Conservation (phyloP, 2,797 vertebrate genomes). For the Botia kubotai region DNA sequence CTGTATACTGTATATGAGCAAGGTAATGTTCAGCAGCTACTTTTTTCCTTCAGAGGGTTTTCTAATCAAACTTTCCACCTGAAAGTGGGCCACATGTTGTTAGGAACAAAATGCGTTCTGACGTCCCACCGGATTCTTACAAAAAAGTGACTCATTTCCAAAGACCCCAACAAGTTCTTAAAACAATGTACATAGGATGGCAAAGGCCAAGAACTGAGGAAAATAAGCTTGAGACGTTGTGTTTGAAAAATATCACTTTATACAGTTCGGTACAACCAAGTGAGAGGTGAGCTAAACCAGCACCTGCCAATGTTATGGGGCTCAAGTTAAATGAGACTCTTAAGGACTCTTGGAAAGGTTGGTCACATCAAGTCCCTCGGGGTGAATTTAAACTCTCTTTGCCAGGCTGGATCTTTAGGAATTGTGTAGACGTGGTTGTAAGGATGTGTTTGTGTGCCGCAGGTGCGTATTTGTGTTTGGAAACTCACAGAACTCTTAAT, state of each 20-base stretch:
- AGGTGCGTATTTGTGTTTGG: slow-evolving; percentile 30
- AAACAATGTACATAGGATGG: not conserved
- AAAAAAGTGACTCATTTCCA: not conserved
- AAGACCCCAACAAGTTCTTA: not conserved
- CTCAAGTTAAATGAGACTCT: slow-evolving; percentile 12
- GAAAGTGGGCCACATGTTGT: not conserved
- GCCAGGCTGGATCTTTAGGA: slow-evolving; percentile 2
- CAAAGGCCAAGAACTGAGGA: not conserved
- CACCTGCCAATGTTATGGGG: not conserved
- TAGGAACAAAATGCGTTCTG: not conserved
- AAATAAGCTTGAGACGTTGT: not conserved
- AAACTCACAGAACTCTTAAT: slow-evolving; percentile 91
- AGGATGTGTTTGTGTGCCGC: slow-evolving; percentile 15
- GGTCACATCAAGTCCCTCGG: not conserved
- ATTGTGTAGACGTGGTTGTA: slow-evolving; percentile 15
- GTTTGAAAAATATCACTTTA: not conserved
- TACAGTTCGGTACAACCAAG: not conserved
- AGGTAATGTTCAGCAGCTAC: slow-evolving; percentile 4
- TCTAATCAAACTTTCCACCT: slow-evolving; percentile 5
- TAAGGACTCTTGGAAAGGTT: slow-evolving; percentile 13
- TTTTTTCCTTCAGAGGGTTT: slow-evolving; percentile 6
- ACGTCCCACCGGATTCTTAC: too few species aligned
- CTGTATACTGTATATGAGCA: not conserved
- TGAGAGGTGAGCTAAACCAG: not conserved
- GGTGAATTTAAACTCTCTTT: slow-evolving; percentile 14